Evolutionary conservation across 30 jellyfish, hydroid and myxozoan genomes (phyloP).

Genomic region (Morbakka virulenta): DNA sequence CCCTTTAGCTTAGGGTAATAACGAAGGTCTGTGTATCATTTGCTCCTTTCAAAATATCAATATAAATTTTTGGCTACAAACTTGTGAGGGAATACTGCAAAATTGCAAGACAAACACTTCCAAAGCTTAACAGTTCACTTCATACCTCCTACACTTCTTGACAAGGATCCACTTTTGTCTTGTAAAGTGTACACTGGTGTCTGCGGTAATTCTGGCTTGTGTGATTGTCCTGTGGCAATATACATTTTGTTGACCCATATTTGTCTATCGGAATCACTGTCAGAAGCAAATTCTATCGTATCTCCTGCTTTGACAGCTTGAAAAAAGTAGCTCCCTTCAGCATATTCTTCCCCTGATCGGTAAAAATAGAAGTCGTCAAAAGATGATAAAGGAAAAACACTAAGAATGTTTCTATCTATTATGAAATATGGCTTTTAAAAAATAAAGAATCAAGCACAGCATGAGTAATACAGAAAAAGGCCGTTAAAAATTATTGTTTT

Average conservation of each 20-base stretch:
- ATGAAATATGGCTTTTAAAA: neutral
- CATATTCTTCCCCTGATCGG: slow-evolving; percentile 59
- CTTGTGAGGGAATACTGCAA: no score
- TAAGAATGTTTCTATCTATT: neutral
- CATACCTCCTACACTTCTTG: slow-evolving; percentile 44
- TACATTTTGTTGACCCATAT: slow-evolving; percentile 80
- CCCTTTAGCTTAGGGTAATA: no score
- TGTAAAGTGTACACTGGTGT: slow-evolving; percentile 16
- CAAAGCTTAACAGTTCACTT: neutral
- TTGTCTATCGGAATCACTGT: slow-evolving; percentile 80
- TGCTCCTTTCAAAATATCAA: no score
- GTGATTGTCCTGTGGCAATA: slow-evolving; percentile 95
- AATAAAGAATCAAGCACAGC: no score
- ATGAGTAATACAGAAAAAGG: no score
- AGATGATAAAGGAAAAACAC: neutral
- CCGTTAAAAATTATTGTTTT: no score
- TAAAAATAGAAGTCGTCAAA: neutral
- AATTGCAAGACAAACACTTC: no score
- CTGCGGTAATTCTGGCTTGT: slow-evolving; percentile 80
- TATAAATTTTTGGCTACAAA: no score
- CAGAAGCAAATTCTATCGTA: slow-evolving; percentile 75
- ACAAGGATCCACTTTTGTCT: slow-evolving; percentile 8
- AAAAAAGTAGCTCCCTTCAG: slow-evolving; percentile 87
- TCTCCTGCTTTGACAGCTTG: slow-evolving; percentile 92
- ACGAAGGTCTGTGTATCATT: no score